These are phyloP conservation scores for Ditylenchus dipsaci DNA, from an alignment of 1,140 invertebrate species.

Conservation along the genomic window DNA sequence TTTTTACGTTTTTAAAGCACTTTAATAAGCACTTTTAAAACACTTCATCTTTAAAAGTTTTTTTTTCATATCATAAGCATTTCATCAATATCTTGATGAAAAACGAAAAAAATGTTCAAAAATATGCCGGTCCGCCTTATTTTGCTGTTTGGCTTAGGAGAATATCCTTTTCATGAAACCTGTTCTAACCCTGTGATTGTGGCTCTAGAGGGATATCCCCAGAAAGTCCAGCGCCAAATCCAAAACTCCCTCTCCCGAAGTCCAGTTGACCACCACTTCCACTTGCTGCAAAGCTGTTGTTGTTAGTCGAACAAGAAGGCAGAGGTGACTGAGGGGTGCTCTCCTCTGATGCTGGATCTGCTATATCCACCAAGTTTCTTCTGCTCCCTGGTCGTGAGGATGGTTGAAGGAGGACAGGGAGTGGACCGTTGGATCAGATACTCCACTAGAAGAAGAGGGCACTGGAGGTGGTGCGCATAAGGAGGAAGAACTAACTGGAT, in stretches of 20 bases:
- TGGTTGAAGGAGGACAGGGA: background rate
- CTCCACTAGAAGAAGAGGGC: background rate
- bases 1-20: too few species aligned
- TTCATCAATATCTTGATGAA: too few species aligned
- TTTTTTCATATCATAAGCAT: too few species aligned
- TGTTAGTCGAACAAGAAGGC: background rate
- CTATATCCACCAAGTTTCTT: background rate
- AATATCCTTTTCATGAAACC: background rate
- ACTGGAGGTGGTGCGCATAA: background rate
- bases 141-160: too few species aligned
- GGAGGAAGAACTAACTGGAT: background rate
- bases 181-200: constrained; percentile 3
- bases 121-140: too few species aligned
- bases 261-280: background rate
- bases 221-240: background rate
- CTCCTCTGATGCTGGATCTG: background rate
- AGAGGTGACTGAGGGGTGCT: background rate
- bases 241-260: background rate
- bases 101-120: too few species aligned
- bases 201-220: constrained; percentile 1
- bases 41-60: too few species aligned
- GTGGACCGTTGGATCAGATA: background rate
- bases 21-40: too few species aligned
- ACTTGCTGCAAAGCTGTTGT: background rate
- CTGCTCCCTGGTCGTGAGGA: background rate